Evolutionary conservation across 2,113 vertebrate species (phyloP).

Genomic region (Notarius quadriscutis): DNA sequence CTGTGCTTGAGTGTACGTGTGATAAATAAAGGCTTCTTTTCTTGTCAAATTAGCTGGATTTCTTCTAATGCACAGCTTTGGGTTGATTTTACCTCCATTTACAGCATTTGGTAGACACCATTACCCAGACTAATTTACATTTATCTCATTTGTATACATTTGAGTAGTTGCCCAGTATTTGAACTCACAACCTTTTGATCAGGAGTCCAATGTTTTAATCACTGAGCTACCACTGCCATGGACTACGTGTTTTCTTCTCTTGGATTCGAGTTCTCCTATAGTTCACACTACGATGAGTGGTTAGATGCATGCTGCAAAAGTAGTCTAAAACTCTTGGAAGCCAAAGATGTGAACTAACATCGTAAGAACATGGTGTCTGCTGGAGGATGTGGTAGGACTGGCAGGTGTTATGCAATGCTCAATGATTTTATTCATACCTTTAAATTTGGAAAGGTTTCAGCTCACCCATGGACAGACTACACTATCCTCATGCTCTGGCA

Average conservation of each 20-base stretch:
- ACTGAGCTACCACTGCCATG: no score
- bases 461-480: neutral
- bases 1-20: no score
- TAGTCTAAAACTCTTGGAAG: neutral
- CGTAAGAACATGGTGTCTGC: neutral
- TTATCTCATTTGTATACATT: no score
- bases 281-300: neutral
- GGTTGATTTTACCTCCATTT: neutral
- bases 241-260: neutral
- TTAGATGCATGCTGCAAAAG: neutral
- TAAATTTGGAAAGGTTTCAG: neutral
- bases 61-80: neutral
- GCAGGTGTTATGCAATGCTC: neutral
- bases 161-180: no score
- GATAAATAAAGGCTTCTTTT: no score
- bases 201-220: no score
- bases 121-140: no score
- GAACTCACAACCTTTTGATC: no score
- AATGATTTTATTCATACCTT: neutral
- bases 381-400: neutral
- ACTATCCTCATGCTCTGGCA: neutral
- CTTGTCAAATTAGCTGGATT: conserved; percentile 11
- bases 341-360: neutral
- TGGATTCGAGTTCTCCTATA: neutral
- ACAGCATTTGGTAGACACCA: no score